These are phyloP conservation scores for Ommatoiulus sabulosus DNA, from an alignment of 2,888 invertebrate species.

Conservation along the genomic window DNA sequence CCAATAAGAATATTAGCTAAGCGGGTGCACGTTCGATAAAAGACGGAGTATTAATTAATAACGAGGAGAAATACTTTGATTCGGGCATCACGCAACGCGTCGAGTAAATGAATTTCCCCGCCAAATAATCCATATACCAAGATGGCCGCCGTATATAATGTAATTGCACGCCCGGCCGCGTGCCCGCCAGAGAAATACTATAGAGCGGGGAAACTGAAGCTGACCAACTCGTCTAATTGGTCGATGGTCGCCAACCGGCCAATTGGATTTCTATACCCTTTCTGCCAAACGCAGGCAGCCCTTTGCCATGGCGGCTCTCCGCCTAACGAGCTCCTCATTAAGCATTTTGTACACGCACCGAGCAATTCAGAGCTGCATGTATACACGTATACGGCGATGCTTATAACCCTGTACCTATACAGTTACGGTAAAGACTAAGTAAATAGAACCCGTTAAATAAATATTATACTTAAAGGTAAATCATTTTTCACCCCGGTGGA, in stretches of 20 bases:
- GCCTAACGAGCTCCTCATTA: slow-evolving; percentile 18
- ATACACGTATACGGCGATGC: background rate
- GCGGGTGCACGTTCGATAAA: slow-evolving; percentile 15
- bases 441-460: background rate
- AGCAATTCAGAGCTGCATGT: background rate
- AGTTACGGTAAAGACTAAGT: too few relatives aligned
- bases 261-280: slow-evolving; percentile 2
- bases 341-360: background rate
- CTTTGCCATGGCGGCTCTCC: background rate
- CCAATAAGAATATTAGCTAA: slow-evolving; percentile 35
- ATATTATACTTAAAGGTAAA: background rate
- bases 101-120: slow-evolving; percentile 30
- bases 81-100: background rate
- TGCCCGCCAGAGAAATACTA: background rate
- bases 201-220: background rate
- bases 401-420: too few relatives aligned
- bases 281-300: background rate
- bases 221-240: slow-evolving; percentile 36
- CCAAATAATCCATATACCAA: background rate
- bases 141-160: background rate
- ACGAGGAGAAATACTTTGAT: slow-evolving; percentile 17
- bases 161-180: background rate
- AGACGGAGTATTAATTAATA: slow-evolving; percentile 40
- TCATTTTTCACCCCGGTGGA: too few relatives aligned
- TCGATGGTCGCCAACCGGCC: background rate